Base-by-base conservation (phyloP, 2,888 invertebrate species). In the Drosophila neoperkinsi region DNA sequence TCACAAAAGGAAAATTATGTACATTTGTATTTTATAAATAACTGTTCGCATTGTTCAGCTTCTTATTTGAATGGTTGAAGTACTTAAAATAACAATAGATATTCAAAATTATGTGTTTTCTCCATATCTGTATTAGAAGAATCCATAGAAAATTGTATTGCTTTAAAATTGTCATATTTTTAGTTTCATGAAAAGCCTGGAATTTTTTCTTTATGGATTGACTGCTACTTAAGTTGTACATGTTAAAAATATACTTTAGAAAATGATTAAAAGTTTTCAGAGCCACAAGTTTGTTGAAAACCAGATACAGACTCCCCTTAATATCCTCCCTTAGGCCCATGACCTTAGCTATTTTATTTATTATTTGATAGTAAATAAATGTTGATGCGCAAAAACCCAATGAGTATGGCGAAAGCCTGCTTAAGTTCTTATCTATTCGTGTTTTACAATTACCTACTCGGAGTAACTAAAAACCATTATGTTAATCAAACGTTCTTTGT, bases 401-500 rank as follows among this genome's bases (percentile, higher is more conserved):
- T 10, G n/a, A n/a, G 10, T 41, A 5, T 5, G 2, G 10, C 41
- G 11, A 10, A 41, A n/a, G 10, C 10, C 25, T 3, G 4, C 2
- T 21, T 21, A 46, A 16, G 13, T 25, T 46, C 9, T 16, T 25
- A 21, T 46, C 4, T 9, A 25, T 2, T 25, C 4, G 1, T 16
- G 2, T 9, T 21, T 25, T 16, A 7, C 16, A 52, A 21, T 9
- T 25, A 16, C 4, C 7, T 16, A 2, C 16, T 4, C 7, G 2
- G 16, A 25, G 9, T 7, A 25, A 16, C 25, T 25, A 46, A 46
- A 46, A 46, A 25, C 16, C 4, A 9, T 25, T n/a, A 41, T 10
- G 3, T 6, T 30, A 73, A 75, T 59, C 56, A 50, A n/a, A 31
- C 7, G 28, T 41, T 61, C 21, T 34, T 21, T 41, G 13, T 50